Evolutionary conservation across 2,797 vertebrate genomes (phyloP).

Genomic region (Enteromius afrohamiltoni): DNA sequence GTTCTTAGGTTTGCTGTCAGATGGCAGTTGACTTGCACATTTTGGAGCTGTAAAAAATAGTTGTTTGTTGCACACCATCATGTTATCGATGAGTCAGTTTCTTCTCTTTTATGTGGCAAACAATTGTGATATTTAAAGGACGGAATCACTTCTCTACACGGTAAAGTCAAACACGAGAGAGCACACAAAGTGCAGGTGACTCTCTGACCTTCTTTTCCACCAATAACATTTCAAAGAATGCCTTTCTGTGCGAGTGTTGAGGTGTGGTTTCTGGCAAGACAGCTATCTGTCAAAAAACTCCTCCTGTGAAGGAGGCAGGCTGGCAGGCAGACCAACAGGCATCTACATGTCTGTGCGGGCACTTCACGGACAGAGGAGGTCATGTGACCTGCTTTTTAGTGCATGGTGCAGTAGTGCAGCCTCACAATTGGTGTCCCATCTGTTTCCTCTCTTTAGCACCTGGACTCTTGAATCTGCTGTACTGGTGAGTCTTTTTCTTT

Average conservation of each 20-base stretch:
- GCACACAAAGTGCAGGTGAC: too few species aligned
- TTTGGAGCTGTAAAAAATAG: not conserved
- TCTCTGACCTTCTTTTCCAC: not conserved
- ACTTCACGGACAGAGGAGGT: constrained; percentile 40
- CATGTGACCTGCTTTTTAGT: constrained; percentile 56
- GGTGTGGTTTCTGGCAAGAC: constrained; percentile 25
- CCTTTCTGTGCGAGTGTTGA: not conserved
- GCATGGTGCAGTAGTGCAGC: constrained; percentile 35
- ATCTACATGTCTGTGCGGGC: constrained; percentile 57
- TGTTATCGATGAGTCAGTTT: constrained; percentile 1
- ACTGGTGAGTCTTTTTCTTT: constrained; percentile 40
- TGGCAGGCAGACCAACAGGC: constrained; percentile 51
- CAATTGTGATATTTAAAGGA: not conserved
- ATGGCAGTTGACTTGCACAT: not conserved
- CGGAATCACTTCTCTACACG: not conserved
- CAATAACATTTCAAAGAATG: constrained; percentile 1
- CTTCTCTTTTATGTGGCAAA: not conserved
- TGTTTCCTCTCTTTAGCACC: constrained; percentile 41
- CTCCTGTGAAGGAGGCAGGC: not conserved
- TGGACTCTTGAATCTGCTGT: constrained; percentile 22
- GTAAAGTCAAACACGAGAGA: not conserved
- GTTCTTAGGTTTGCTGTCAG: constrained; percentile 5
- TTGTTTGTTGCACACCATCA: not conserved
- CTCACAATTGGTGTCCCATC: constrained; percentile 49
- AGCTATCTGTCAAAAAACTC: constrained; percentile 4